A percentile compares a stretch with the other conserved stretches of the same genome.
Evolutionary conservation across 1,140 invertebrate species (phyloP).

Genomic region (Papilio aristodemus): DNA sequence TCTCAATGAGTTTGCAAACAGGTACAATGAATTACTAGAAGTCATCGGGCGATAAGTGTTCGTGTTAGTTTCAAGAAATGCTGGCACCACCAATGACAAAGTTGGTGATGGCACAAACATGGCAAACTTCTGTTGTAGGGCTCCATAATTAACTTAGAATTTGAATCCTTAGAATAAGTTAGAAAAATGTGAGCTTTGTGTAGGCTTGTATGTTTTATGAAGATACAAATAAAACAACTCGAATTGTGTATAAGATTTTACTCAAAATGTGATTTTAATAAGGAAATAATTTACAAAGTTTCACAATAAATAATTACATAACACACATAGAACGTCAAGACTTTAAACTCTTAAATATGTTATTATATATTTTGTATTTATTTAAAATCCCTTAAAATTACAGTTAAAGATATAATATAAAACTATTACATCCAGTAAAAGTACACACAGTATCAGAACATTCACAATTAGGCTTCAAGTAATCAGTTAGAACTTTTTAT

Average conservation of each 20-base stretch:
- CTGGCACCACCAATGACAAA: no score
- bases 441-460: not conserved
- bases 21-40: no score
- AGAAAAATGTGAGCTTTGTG: no score
- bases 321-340: not conserved
- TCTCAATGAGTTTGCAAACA: no score
- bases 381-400: not conserved
- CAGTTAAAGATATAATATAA: not conserved
- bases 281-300: conserved; percentile 10
- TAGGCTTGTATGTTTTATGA: not conserved
- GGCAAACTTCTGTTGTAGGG: no score
- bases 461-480: not conserved
- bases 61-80: no score
- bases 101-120: no score
- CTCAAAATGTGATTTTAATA: not conserved
- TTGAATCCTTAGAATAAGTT: no score
- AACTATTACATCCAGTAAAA: not conserved
- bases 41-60: no score
- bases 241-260: conserved; percentile 14
- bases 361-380: not conserved
- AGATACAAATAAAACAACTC: not conserved
- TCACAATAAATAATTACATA: not conserved
- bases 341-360: not conserved
- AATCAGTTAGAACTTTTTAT: not conserved
- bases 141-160: no score